Percentiles rank a stretch among this genome's conserved stretches.
Evolutionary conservation across 2,113 vertebrate genomes (phyloP).

Genomic region (Oceanites oceanicus): DNA sequence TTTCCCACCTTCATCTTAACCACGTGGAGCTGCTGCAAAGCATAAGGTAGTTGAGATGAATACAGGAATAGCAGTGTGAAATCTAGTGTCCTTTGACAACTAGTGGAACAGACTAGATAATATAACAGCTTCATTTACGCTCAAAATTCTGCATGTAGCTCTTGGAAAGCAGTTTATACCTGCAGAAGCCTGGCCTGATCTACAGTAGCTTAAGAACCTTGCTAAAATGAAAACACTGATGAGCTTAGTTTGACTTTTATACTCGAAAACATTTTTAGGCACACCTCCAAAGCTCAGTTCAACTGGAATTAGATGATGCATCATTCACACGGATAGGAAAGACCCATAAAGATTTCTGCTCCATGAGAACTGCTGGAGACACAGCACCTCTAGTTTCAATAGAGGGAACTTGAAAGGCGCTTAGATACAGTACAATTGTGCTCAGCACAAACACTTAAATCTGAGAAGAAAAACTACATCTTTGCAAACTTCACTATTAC

Average conservation of each 20-base stretch:
- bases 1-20: neutral
- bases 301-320: neutral
- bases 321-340: neutral
- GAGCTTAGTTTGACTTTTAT: neutral
- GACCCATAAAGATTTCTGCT: neutral
- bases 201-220: neutral
- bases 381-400: neutral
- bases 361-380: neutral
- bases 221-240: slow-evolving; percentile 25
- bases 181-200: neutral
- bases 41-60: neutral
- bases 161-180: neutral
- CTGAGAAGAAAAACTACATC: neutral
- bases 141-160: neutral
- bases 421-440: neutral
- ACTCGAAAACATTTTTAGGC: neutral
- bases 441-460: neutral
- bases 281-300: neutral
- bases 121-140: neutral
- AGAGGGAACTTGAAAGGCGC: neutral
- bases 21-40: neutral
- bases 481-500: neutral
- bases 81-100: neutral
- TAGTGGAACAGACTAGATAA: neutral
- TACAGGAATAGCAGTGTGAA: neutral